phyloP scores from a whole-genome alignment of 1,140 invertebrate genomes.

The Mizuhopecten yessoensis region DNA sequence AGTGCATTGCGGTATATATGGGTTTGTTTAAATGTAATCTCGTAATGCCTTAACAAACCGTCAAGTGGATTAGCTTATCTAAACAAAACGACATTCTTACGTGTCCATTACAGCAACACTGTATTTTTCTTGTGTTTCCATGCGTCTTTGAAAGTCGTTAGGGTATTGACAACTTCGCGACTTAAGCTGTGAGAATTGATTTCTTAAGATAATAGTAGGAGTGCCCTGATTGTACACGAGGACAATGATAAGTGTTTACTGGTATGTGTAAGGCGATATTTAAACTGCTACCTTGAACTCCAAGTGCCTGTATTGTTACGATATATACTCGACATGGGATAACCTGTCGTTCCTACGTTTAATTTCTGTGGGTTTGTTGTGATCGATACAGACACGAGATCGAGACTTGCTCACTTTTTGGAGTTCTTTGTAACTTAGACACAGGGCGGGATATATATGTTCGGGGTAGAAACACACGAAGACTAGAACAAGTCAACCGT shows the following conservation, averaged over 20 bases:
- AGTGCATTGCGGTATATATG: background rate
- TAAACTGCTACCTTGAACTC: background rate
- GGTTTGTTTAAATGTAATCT: background rate
- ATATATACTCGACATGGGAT: background rate
- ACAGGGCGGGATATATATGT: background rate
- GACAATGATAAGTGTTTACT: background rate
- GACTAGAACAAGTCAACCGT: background rate
- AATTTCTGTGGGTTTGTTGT: background rate
- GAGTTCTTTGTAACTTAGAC: background rate
- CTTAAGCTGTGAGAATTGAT: slow-evolving; percentile 23
- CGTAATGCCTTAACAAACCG: background rate
- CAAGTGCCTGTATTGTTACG: background rate
- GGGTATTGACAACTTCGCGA: background rate
- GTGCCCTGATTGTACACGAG: background rate
- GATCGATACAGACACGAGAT: background rate
- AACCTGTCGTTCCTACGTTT: background rate
- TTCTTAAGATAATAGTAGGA: background rate
- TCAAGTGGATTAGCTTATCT: slow-evolving; percentile 38
- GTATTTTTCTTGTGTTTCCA: background rate
- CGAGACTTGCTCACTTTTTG: background rate
- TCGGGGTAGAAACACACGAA: slow-evolving; percentile 1
- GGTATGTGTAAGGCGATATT: background rate
- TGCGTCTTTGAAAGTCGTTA: background rate
- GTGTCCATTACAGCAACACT: background rate
- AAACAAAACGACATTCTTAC: background rate